A percentile compares a stretch with the other conserved stretches of the same genome.
These are phyloP conservation scores for Panulirus ornatus DNA, from an alignment of 1,140 invertebrate species.

Conservation along the genomic window DNA sequence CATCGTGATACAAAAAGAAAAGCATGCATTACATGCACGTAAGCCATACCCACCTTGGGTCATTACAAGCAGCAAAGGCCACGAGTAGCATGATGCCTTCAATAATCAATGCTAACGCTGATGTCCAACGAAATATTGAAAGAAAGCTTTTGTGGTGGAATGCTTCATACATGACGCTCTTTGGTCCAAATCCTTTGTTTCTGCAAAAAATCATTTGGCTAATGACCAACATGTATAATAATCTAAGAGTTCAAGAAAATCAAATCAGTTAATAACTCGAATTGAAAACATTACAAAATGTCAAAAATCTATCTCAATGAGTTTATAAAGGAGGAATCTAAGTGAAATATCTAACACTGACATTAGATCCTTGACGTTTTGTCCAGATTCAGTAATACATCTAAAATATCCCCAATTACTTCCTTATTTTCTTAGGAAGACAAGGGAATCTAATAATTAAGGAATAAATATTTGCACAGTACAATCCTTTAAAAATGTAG, in stretches of 20 bases:
- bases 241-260: background rate
- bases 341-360: no score
- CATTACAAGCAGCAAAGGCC: constrained; percentile 28
- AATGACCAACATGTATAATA: background rate
- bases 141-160: constrained; percentile 83
- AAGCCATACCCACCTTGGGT: constrained; percentile 9
- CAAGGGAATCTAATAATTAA: no score
- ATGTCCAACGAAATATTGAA: constrained; percentile 78
- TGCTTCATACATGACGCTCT: constrained; percentile 77
- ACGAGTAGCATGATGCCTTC: constrained; percentile 21
- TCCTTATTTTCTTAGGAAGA: no score
- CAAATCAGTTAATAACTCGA: no score
- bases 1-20: background rate
- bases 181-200: constrained; percentile 80
- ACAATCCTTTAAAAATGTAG: background rate
- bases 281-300: no score
- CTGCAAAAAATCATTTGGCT: constrained; percentile 76
- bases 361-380: no score
- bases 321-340: no score
- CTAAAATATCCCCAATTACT: no score
- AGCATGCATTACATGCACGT: background rate
- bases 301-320: no score
- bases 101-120: constrained; percentile 29
- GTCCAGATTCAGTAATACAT: no score
- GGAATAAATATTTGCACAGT: background rate